Base-by-base conservation (phyloP, 1,140 invertebrate genomes). In the Papilio xuthus region DNA sequence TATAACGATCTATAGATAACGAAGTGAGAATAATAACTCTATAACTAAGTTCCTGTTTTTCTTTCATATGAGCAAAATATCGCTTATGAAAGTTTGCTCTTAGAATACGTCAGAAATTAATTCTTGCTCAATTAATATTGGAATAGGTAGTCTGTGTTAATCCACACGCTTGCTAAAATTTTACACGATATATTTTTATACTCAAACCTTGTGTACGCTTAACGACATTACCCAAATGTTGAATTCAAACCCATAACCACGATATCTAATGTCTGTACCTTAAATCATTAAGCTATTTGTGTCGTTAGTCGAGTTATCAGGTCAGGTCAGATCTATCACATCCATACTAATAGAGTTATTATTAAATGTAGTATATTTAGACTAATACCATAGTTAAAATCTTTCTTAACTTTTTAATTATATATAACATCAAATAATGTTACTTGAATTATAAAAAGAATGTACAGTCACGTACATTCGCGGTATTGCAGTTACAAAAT, bases 1-100 rank as follows among this genome's bases (percentile, higher is more conserved):
- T 63, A 63, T 63, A 63, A 63, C 28, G 28, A 12, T 28, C 28
- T 63, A 28, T 63, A 63, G 23, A 28, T 63, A 63, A 26, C 60
- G 60, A 63, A 28, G 13, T 15, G 60, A 63, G 60, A 63, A 63
- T 63, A 63, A 63, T 63, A 28, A 63, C 60, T 63, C 23, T 63
- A 12, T 63, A 63, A 63, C 60, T 63, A 63, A 63, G 23, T 63
- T 63, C 13, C 9, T 63, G 26, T 63, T 63, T 63, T 63, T 63
- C 60, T 63, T 63, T 63, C 60, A 63, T 63, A 32, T 63, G 23
- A 28, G 12, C 60, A 63, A 63, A 26, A 67, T 12, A 28, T 67
- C 60, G 60, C 26, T 28, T 32, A 13, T 26, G 4, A 67, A 67
- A 67, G 60, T 28, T 67, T 60, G 56, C 56, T 23, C 20, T 67